Conservation (phyloP, 2,888 invertebrate species). For the Cerastoderma edule region DNA sequence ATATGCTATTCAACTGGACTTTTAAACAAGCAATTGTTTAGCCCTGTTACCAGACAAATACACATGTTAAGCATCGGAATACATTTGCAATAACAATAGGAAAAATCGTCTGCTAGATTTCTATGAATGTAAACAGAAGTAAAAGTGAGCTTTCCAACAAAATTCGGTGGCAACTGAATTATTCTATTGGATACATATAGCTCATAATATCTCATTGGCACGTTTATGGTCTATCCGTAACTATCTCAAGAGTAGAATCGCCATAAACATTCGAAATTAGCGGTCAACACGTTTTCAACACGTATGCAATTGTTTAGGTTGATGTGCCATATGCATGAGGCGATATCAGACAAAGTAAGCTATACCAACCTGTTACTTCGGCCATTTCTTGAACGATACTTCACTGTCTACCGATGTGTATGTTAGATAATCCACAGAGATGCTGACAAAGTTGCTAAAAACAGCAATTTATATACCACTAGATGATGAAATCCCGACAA, state of each 20-base stretch:
- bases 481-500: conserved; percentile 27
- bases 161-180: too few relatives aligned
- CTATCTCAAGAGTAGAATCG: background rate
- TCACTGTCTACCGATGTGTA: background rate
- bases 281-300: background rate
- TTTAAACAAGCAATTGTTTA: too few relatives aligned
- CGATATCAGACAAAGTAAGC: conserved; percentile 1
- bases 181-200: too few relatives aligned
- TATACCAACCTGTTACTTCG: conserved; percentile 14
- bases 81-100: too few relatives aligned
- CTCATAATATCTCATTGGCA: too few relatives aligned
- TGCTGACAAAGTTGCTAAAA: conserved; percentile 14
- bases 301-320: background rate
- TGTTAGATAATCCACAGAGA: conserved; percentile 26
- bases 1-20: too few relatives aligned
- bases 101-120: too few relatives aligned
- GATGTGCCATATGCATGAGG: background rate
- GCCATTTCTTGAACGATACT: conserved; percentile 5
- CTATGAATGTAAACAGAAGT: too few relatives aligned
- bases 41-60: too few relatives aligned
- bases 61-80: too few relatives aligned
- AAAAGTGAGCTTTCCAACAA: too few relatives aligned
- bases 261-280: background rate
- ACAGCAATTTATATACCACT: conserved; percentile 16
- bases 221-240: background rate